A percentile compares a stretch with the other conserved stretches of the same genome.
These are phyloP conservation scores for Nasua narica DNA, from an alignment of 2,797 vertebrate species.

Conservation along the genomic window DNA sequence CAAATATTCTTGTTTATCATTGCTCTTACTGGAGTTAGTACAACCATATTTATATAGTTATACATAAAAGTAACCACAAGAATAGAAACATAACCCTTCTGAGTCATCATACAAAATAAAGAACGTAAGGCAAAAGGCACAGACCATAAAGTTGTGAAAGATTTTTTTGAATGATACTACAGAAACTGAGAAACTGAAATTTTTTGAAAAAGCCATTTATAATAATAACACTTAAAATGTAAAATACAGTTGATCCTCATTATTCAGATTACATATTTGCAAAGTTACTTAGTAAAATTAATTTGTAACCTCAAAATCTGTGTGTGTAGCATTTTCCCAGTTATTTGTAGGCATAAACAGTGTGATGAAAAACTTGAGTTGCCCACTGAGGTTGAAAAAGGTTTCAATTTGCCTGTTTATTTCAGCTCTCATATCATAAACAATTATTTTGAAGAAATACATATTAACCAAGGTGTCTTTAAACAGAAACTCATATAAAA, in stretches of 20 bases:
- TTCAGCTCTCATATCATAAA: neutral
- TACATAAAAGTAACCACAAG: neutral
- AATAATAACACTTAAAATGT: neutral
- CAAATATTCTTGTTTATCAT: neutral
- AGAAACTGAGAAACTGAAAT: neutral
- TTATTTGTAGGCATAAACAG: neutral
- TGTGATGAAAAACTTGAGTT: neutral
- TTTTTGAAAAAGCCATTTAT: neutral
- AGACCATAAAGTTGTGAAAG: neutral
- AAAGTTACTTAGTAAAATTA: neutral
- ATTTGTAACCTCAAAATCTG: neutral
- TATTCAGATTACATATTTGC: neutral
- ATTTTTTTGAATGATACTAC: neutral
- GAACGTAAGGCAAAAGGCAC: neutral
- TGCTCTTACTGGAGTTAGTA: neutral
- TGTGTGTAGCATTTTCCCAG: neutral
- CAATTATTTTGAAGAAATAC: neutral
- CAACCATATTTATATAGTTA: neutral
- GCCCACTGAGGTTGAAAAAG: neutral
- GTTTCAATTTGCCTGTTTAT: neutral
- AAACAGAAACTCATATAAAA: neutral
- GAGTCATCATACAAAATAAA: neutral
- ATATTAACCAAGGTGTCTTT: neutral
- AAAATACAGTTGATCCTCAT: neutral
- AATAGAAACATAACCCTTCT: neutral